Conservation (phyloP, 1,140 invertebrate species). For the Saxidomus purpurata region DNA sequence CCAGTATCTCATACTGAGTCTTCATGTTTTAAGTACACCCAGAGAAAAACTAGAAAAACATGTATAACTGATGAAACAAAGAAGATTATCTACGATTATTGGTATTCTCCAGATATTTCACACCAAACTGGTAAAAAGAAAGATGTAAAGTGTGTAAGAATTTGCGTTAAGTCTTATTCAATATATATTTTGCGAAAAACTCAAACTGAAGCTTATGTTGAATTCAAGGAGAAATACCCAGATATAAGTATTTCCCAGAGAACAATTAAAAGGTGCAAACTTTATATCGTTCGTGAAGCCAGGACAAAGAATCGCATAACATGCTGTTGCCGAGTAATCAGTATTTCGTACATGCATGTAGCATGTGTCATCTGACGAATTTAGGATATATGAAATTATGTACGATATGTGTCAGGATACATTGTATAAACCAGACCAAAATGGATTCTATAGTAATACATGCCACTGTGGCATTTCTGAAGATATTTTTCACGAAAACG, state of each 20-base stretch:
- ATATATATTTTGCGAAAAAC: slow-evolving; percentile 42
- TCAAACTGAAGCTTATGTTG: slow-evolving; percentile 18
- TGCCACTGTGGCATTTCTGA: not conserved
- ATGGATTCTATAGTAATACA: not conserved
- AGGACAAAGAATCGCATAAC: not conserved
- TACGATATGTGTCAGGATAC: not conserved
- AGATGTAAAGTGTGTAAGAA: slow-evolving; percentile 33
- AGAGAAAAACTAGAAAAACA: too few species aligned
- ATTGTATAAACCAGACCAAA: not conserved
- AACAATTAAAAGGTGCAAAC: slow-evolving; percentile 15
- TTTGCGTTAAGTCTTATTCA: slow-evolving; percentile 17
- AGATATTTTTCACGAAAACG: too few species aligned
- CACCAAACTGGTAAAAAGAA: slow-evolving; percentile 25
- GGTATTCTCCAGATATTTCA: too few species aligned
- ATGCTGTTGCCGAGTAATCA: slow-evolving; percentile 29
- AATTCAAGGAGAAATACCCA: slow-evolving; percentile 36
- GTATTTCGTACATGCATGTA: not conserved
- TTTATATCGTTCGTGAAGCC: not conserved
- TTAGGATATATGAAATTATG: too few species aligned
- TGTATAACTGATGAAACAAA: too few species aligned
- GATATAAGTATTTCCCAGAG: slow-evolving; percentile 38
- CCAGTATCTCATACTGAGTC: too few species aligned
- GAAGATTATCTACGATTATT: too few species aligned
- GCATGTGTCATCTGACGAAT: not conserved
- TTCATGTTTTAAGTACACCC: too few species aligned